These are phyloP conservation scores for Peromyscus aztecus DNA, from an alignment of 2,797 vertebrate species.

Conservation along the genomic window DNA sequence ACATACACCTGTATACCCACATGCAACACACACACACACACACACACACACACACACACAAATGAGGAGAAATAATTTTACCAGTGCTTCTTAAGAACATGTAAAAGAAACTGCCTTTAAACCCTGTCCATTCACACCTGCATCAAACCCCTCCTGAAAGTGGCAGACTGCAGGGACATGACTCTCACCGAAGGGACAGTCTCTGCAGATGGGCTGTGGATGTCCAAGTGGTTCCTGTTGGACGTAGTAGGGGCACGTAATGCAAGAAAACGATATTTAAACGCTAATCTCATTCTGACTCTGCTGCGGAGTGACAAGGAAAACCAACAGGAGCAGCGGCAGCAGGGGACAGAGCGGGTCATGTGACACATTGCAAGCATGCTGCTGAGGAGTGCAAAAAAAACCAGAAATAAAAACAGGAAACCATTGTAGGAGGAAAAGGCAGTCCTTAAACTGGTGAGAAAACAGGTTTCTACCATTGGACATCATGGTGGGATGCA, in stretches of 20 bases:
- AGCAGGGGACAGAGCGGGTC: neutral
- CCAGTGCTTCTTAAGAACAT: neutral
- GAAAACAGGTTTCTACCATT: neutral
- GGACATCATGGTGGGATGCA: neutral
- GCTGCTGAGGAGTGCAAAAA: neutral
- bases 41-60: neutral
- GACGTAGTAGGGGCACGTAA: neutral
- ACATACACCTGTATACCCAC: no score
- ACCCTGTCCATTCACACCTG: neutral
- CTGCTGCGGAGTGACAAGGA: neutral
- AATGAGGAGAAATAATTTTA: neutral
- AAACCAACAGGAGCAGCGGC: neutral
- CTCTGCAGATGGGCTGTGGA: neutral
- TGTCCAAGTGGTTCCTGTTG: neutral
- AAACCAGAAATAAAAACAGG: neutral
- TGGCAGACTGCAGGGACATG: neutral
- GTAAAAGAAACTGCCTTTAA: neutral
- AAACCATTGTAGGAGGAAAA: neutral
- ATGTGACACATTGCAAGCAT: accelerated
- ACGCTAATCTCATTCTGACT: neutral
- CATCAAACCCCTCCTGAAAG: neutral
- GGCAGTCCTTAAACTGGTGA: neutral
- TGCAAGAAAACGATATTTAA: neutral
- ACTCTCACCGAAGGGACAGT: neutral
- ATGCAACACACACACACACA: neutral